Conservation (phyloP, 2,888 invertebrate genomes). For the Macrophya annulata region DNA sequence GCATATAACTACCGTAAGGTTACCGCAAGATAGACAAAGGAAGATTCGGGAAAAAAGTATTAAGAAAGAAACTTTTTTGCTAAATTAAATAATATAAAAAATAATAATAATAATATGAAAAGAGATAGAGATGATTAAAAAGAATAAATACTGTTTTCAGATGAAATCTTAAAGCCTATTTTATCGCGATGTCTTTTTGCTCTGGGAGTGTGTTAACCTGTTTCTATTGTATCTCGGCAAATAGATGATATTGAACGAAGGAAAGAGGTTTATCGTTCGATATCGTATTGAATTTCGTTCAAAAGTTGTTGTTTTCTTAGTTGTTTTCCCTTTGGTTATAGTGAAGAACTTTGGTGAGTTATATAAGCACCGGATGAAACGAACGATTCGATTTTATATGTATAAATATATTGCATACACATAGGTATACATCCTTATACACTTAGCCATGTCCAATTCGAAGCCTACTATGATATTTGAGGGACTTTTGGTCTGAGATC, state of each 20-base stretch:
- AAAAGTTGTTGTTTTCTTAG: constrained; percentile 18
- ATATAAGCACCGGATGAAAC: constrained; percentile 47
- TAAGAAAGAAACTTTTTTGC: constrained; percentile 47
- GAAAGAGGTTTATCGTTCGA: constrained; percentile 32
- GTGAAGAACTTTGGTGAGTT: constrained; percentile 43
- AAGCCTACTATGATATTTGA: background rate
- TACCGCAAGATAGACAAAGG: constrained; percentile 70
- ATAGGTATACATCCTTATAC: background rate
- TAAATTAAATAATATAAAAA: background rate
- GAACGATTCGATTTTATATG: constrained; percentile 4
- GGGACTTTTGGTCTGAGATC: constrained; percentile 14
- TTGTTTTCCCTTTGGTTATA: background rate
- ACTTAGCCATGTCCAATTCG: background rate
- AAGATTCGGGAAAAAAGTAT: constrained; percentile 50
- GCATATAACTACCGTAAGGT: constrained; percentile 74
- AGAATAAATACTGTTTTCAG: background rate
- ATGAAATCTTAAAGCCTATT: constrained; percentile 49
- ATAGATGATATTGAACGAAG: background rate
- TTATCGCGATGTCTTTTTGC: constrained; percentile 36
- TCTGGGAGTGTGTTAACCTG: constrained; percentile 34
- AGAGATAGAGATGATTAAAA: background rate
- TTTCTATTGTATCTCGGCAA: constrained; percentile 5
- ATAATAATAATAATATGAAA: background rate
- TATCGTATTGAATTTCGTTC: constrained; percentile 37
- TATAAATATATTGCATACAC: background rate